These are phyloP conservation scores for Colius striatus DNA, from an alignment of 2,113 vertebrate genomes.

Conservation along the genomic window DNA sequence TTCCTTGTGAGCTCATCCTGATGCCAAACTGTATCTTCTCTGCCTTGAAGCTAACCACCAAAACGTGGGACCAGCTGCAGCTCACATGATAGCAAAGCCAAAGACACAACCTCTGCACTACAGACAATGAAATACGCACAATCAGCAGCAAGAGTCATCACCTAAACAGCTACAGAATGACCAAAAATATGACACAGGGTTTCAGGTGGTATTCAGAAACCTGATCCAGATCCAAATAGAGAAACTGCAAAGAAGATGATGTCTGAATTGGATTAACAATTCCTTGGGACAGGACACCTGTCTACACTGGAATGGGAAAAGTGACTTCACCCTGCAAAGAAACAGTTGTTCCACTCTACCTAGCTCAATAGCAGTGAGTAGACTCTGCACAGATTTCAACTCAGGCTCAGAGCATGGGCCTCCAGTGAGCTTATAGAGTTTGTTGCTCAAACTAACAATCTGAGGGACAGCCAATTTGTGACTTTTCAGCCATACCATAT, in stretches of 20 bases:
- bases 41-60: not conserved
- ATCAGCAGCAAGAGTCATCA: not conserved
- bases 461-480: not conserved
- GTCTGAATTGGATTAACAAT: not conserved
- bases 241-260: not conserved
- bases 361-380: not conserved
- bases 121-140: not conserved
- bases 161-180: not conserved
- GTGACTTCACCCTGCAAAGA: not conserved
- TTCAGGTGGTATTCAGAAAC: slow-evolving; percentile 7
- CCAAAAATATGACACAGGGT: not conserved
- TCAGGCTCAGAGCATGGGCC: not conserved
- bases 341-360: not conserved
- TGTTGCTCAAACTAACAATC: not conserved
- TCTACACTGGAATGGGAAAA: not conserved
- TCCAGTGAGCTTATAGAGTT: not conserved
- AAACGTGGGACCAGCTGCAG: not conserved
- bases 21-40: not conserved
- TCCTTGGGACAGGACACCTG: not conserved
- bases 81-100: not conserved
- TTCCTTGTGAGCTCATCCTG: slow-evolving; percentile 24
- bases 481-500: not conserved
- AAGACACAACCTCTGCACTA: not conserved
- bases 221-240: not conserved
- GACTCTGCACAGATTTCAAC: not conserved